Base-by-base conservation (phyloP, 2,888 invertebrate genomes). In the Doris montereyensis region DNA sequence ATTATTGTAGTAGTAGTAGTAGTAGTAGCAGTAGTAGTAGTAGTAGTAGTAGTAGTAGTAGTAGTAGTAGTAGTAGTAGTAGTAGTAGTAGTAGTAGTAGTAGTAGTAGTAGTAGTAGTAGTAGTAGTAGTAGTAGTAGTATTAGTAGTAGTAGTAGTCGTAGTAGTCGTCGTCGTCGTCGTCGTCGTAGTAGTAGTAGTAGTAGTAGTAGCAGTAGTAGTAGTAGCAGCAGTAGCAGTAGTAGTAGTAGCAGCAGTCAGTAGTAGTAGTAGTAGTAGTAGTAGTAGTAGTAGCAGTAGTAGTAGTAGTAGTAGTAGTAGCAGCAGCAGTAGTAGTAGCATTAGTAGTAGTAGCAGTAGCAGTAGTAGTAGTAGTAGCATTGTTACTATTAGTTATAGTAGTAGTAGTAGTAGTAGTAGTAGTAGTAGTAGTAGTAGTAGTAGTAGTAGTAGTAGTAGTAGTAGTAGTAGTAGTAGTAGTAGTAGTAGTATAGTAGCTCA, bases 41-140 rank as follows among this genome's bases (percentile, higher is more conserved):
- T 62, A 62, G 34, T 62, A 60, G 62, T 62, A 75, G 75, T 75
- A 75, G 75, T 75, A 75, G 75, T 41, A 62, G 62, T 62, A 75
- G 75, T 62, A 62, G 75, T 75, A 75, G 60, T 75, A 75, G 62
- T 75, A 75, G 75, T 62, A 75, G 62, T 62, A 62, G 62, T 62
- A 75, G 57, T 75, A 75, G 75, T 75, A 75, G 75, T 62, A 75
- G 75, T 62, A 62, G 75, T 75, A 75, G 75, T 75, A 75, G 75
- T 75, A 62, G 75, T 75, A 62, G 75, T 62, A 68, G 68, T 68
- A 70, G 76, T 52, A 41, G 26, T 73, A n/a, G n/a, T n/a, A n/a
- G n/a, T n/a, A n/a, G n/a, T n/a, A n/a, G n/a, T n/a, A n/a, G n/a
- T n/a, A n/a, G n/a, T n/a, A n/a, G n/a, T n/a, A n/a, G n/a, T n/a